These are phyloP conservation scores for Resseliella maxima DNA, from an alignment of 2,888 invertebrate species.

Conservation along the genomic window DNA sequence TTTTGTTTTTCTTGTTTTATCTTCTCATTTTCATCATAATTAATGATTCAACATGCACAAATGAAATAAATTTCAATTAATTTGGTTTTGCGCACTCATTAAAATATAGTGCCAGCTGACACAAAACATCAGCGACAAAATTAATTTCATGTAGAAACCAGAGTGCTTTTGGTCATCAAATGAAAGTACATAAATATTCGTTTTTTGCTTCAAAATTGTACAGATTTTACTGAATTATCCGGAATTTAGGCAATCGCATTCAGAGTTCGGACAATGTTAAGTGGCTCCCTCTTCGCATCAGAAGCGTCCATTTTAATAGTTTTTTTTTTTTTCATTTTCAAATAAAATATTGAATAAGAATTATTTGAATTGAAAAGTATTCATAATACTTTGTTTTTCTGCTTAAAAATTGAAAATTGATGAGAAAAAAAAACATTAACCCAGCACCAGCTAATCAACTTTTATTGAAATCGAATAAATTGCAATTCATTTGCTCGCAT, in stretches of 20 bases:
- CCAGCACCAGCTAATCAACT: too few species aligned
- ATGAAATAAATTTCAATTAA: slow-evolving; percentile 37
- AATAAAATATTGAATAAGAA: neutral
- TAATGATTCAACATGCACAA: neutral
- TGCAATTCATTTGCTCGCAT: neutral
- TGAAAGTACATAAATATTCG: neutral
- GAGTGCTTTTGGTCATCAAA: neutral
- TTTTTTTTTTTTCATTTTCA: neutral
- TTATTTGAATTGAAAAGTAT: too few species aligned
- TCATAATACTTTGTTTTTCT: too few species aligned
- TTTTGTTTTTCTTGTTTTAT: neutral
- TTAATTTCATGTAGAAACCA: neutral
- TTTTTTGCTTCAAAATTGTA: neutral
- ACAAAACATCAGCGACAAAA: neutral
- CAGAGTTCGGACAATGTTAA: neutral
- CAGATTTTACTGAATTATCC: neutral
- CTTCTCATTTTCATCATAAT: neutral
- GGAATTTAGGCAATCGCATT: neutral
- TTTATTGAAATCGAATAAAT: too few species aligned
- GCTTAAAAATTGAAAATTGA: too few species aligned
- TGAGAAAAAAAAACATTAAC: too few species aligned
- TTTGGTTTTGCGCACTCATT: neutral
- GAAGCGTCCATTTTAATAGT: neutral
- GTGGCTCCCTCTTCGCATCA: slow-evolving; percentile 14
- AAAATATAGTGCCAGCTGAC: neutral